phyloP scores from a whole-genome alignment of 2,797 vertebrate species.

The Melanotaenia trifasciata region DNA sequence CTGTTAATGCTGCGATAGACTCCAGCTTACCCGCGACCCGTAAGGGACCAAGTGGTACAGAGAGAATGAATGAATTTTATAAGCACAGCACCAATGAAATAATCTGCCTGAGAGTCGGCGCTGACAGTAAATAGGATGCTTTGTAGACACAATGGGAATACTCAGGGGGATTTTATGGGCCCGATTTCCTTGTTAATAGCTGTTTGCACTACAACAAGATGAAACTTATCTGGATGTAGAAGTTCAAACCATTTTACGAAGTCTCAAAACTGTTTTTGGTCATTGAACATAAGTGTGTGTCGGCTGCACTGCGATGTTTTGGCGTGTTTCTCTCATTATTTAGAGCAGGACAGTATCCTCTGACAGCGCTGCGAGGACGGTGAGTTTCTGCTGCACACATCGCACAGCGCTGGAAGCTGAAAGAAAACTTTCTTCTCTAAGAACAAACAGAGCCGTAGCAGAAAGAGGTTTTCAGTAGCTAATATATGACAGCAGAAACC shows the following conservation, averaged over 20 bases:
- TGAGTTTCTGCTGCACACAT: slow-evolving; percentile 32
- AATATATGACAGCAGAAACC: slow-evolving; percentile 21
- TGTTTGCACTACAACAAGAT: slow-evolving; percentile 66
- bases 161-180: slow-evolving; percentile 60
- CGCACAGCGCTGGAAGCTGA: slow-evolving; percentile 10
- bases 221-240: slow-evolving; percentile 68
- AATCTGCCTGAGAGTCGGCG: slow-evolving; percentile 58
- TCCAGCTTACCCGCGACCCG: no score
- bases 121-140: slow-evolving; percentile 53
- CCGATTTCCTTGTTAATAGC: slow-evolving; percentile 62
- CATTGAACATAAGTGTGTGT: slow-evolving; percentile 44
- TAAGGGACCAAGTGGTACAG: no score
- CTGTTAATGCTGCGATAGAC: no score
- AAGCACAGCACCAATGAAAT: slow-evolving; percentile 61
- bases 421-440: slow-evolving; percentile 29
- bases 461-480: slow-evolving; percentile 37
- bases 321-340: slow-evolving; percentile 42
- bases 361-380: slow-evolving; percentile 41
- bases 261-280: slow-evolving; percentile 27
- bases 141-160: slow-evolving; percentile 55
- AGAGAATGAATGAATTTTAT: slow-evolving; percentile 33
- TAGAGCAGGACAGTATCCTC: slow-evolving; percentile 26
- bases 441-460: slow-evolving; percentile 19
- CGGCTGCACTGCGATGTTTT: slow-evolving; percentile 42
- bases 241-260: slow-evolving; percentile 53